Conservation (phyloP, 2,888 invertebrate genomes). For the Drosophila buzzatii region DNA sequence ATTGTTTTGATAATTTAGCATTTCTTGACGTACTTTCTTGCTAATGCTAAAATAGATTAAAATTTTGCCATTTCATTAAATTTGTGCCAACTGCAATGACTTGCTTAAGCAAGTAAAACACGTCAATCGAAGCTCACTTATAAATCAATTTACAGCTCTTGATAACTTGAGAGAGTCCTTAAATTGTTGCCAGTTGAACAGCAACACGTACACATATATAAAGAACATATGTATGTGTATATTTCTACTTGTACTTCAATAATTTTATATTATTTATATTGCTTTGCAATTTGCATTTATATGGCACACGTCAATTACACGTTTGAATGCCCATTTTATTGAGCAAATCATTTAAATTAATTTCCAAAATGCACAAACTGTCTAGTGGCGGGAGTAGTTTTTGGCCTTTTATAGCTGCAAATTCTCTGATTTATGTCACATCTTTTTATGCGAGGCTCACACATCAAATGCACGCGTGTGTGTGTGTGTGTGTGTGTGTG, state of each 20-base stretch:
- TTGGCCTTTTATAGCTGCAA: constrained; percentile 11
- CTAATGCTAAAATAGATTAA: no score
- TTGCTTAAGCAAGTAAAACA: no score
- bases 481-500: constrained; percentile 15
- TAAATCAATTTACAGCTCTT: not conserved
- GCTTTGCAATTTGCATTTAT: constrained; percentile 16
- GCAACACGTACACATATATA: not conserved
- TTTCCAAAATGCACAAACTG: constrained; percentile 41
- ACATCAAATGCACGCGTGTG: not conserved
- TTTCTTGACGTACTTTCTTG: no score
- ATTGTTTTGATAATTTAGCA: no score
- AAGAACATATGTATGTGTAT: not conserved
- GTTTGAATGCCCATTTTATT: constrained; percentile 45
- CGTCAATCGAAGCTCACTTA: no score
- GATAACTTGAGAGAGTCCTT: not conserved
- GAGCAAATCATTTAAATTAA: constrained; percentile 63
- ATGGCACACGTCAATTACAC: constrained; percentile 39
- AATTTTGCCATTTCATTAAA: no score
- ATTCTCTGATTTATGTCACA: constrained; percentile 41
- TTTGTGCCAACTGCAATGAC: no score
- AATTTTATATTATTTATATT: constrained; percentile 7
- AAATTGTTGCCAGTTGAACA: not conserved
- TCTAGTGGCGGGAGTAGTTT: constrained; percentile 11
- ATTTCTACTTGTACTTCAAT: not conserved
- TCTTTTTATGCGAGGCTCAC: constrained; percentile 14